Base-by-base conservation (phyloP, 2,888 invertebrate genomes). In the Lordiphosa fenestrarum region DNA sequence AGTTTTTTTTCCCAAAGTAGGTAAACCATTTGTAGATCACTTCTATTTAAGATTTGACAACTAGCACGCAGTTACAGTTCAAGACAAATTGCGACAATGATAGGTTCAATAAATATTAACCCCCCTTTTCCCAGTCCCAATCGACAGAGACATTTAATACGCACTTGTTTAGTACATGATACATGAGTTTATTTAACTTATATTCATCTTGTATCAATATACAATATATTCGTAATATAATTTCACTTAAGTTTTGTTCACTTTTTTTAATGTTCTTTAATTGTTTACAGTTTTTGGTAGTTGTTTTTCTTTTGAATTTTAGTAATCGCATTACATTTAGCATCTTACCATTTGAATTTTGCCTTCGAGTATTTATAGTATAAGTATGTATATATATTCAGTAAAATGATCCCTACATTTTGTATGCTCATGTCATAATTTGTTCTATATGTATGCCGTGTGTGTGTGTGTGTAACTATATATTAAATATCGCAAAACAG, bases 401-500 rank as follows among this genome's bases (percentile, higher is more conserved):
- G 84, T 81, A 84, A 86, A 86, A 86, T 86, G 86, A 84, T 86
- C 86, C 85, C 86, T 86, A 86, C 86, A 76, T 80, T 82, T 78
- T 84, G 76, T 75, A 83, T 81, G 80, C 81, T 74, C 80, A 74
- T 80, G 80, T 83, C 80, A 80, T 73, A 78, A 72, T 76, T 73
- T 76, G 41, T 62, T 81, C 67, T 76, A 71, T 70, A 71, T 81
- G 69, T 75, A 61, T 73, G 59, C 56, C 30, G 60, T 70, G 57
- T 68, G 58, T 73, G 63, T 75, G 65, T 75, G 65, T 73, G 61
- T 56, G 42, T 55, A 49, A 72, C 63, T 67, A 65, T 72, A 66
- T 71, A 64, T 73, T 65, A 56, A 41, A 64, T 66, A 69, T 52
- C 67, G 66, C 73, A 73, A 70, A 65, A 63, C 64, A 63, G 63